Evolutionary conservation across 1,140 invertebrate species (phyloP), one percentile per base, ranked within the genome.

Genomic region (Temnothorax longispinosus): DNA sequence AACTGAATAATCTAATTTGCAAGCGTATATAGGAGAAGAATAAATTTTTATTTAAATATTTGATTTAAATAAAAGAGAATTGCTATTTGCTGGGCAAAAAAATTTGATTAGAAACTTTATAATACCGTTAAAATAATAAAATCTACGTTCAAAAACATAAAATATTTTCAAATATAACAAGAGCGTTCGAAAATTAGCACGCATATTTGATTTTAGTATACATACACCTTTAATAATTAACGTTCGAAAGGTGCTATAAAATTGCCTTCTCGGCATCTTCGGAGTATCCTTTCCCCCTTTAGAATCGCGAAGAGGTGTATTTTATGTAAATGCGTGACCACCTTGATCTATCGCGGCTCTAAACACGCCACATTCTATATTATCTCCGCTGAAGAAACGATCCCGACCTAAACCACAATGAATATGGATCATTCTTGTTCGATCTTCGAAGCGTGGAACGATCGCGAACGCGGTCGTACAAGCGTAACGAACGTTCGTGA

Each of bases 381-480:
- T 81, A 81, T 81, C 65, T 38, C 27, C 8, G 18, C 11, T 13
- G 15, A 72, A 74, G 41, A 47, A 82, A 62, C 52, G 38, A 56
- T 64, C 50, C 50, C 41, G 18, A 60, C 27, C 35, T 60, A 60
- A 52, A 60, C n/a, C 27, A n/a, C 54, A 75, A 84, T 84, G 80
- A 84, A 84, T 84, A 84, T 75, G 80, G 69, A 84, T 84, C 27
- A 75, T 60, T 75, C 52, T 75, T 84, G 69, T n/a, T 74, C 80
- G 54, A 84, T 75, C 54, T 60, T n/a, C 69, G 38, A 27, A 52
- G 50, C 54, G 41, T 75, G 80, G 32, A 84, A 74, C 67, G 65
- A 82, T 58, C 80, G 67, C 52, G 80, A 74, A 74, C n/a, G 21
- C 32, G 54, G 1, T 75, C 69, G 80, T 84, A 84, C 80, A 74